phyloP scores from a whole-genome alignment of 92 coral and sea anemone species.

The Parazoanthus darwini region DNA sequence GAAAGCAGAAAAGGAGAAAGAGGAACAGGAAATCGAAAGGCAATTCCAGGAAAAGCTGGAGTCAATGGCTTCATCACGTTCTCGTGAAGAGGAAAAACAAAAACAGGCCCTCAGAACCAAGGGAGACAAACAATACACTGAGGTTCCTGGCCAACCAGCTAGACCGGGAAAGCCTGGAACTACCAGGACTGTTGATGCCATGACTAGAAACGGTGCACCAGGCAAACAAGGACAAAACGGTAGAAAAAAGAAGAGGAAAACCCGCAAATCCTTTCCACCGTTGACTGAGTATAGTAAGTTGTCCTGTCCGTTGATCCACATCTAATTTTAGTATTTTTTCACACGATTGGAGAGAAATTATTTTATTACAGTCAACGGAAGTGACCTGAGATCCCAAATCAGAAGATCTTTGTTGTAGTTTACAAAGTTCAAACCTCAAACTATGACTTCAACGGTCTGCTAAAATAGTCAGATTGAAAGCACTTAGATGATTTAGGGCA shows the following conservation, averaged over 20 bases:
- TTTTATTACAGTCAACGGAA: too few relatives aligned
- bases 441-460: background rate
- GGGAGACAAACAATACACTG: slow-evolving; percentile 13
- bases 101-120: slow-evolving; percentile 12
- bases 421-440: too few relatives aligned
- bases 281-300: slow-evolving; percentile 32
- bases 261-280: slow-evolving; percentile 11
- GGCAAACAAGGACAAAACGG: background rate
- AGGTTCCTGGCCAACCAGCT: background rate
- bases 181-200: background rate
- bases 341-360: background rate
- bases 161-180: background rate
- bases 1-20: slow-evolving; percentile 16
- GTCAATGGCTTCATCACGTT: slow-evolving; percentile 29
- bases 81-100: slow-evolving; percentile 27
- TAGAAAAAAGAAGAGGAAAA: background rate
- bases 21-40: slow-evolving; percentile 40
- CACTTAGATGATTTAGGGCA: too few relatives aligned
- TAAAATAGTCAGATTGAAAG: too few relatives aligned
- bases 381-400: too few relatives aligned
- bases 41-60: slow-evolving; percentile 28
- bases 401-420: background rate
- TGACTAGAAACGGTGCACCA: background rate
- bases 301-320: too few relatives aligned
- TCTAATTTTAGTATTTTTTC: too few relatives aligned